Base-by-base conservation (phyloP, 2,797 vertebrate species). In the Mus minutoides region DNA sequence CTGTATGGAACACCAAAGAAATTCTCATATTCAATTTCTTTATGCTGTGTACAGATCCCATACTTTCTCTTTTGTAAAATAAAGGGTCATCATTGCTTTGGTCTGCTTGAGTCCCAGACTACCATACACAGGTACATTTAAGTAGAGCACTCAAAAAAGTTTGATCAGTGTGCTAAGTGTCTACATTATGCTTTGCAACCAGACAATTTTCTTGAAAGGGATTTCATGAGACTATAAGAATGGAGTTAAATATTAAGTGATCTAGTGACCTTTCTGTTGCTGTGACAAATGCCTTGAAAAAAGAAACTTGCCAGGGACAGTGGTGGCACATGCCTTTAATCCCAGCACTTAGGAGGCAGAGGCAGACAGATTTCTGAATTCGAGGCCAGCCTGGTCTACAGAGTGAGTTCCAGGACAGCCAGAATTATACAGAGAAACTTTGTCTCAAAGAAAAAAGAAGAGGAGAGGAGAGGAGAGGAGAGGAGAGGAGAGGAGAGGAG, bases 1-100 rank as follows among this genome's bases (percentile, higher is more conserved):
- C 82, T 95, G 58, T 87, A 83, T 84, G n/a, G 43, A 29, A 37
- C 88, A 31, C 16, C 76, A 89, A 52, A 91, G 46, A 96, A 95
- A 69, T 90, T 12, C 31, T 94, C 13, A 80, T 46, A 77, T 86
- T 60, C 17, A 71, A 37, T 93, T 91, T 90, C 69, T 11, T 77
- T 54, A 73, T 4, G 13, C 21, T 84, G 12, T 31, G 80, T 21
- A 60, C 24, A 88, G 34, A 67, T 73, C 2, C 10, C 11, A 64
- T 43, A 21, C n/a, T 71, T 94, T 78, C 56, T 87, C 29, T 71
- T 93, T 52, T 84, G 6, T 64, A 93, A 92, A 86, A 49, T 56
- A 78, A 58, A 93, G 67, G 84, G 5, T 46, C 78, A 89, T 60
- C 75, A 89, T 56, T 95, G 9, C 2, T 60, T 17, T 89, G 11